phyloP scores from a whole-genome alignment of 2,888 invertebrate genomes.

The Desoria tigrina region DNA sequence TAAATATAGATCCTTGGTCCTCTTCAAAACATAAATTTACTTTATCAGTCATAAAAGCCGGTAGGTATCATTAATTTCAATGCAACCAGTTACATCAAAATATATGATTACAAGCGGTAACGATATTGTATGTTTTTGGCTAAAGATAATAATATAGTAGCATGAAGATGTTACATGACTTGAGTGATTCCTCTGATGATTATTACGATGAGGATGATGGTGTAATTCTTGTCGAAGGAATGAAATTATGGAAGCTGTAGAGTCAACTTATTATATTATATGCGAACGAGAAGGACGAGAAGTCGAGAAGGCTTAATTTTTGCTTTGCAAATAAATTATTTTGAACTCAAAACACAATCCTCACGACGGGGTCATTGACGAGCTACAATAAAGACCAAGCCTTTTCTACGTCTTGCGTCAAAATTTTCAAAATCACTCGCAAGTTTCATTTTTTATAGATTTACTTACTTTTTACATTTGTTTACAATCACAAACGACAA shows the following conservation, averaged over 20 bases:
- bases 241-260: too few relatives aligned
- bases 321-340: conserved; percentile 7
- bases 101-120: too few relatives aligned
- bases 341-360: conserved; percentile 2
- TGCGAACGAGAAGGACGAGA: too few relatives aligned
- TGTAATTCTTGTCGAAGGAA: too few relatives aligned
- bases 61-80: conserved; percentile 19
- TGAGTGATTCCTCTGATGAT: background rate
- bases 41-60: conserved; percentile 22
- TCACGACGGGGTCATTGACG: conserved; percentile 16
- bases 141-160: too few relatives aligned
- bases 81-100: background rate
- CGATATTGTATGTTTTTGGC: background rate
- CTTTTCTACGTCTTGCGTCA: conserved; percentile 10
- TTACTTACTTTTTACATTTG: background rate
- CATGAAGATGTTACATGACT: background rate
- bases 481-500: background rate
- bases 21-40: too few relatives aligned
- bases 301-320: too few relatives aligned
- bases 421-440: background rate
- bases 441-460: too few relatives aligned
- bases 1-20: too few relatives aligned
- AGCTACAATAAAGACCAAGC: conserved; percentile 11
- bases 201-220: too few relatives aligned
- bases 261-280: too few relatives aligned